Base-by-base conservation (phyloP, 92 coral and sea anemone genomes). In the Desmophyllum pertusum region DNA sequence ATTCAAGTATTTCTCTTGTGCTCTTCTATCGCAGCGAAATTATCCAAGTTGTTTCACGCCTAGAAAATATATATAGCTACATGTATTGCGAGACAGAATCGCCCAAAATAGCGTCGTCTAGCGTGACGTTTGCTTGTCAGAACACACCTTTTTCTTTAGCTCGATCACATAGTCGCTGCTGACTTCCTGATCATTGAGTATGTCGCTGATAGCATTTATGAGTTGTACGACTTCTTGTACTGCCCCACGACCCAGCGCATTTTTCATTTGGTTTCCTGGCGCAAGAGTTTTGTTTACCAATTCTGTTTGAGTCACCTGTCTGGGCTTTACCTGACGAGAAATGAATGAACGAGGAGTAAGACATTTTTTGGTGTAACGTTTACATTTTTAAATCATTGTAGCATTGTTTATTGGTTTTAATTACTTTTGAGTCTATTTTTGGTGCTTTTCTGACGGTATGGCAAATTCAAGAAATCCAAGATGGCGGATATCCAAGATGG, bases 221-320 rank as follows among this genome's bases (percentile, higher is more conserved):
- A 81, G 35, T 70, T 91, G 94, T n/a, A 85, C 46, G 18, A 88
- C 98, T 25, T 75, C 88, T 63, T 89, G 90, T 19, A 87, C 78
- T 40, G 90, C 90, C 29, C 98, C 98, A 5, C 89, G 78, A 38
- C 88, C 93, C 14, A 93, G 19, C 30, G 55, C 61, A 35, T 81
- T 73, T 18, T 69, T 63, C 30, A 90, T 46, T 9, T 52, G 36
- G 21, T 77, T 87, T 64, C 83, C 77, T 11, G 68, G 36, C 3
- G 53, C 65, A 64, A 39, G 64, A 0, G 89, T 78, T n/a, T 46
- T 66, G 37, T 79, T 59, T 55, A 17, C 40, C 17, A 84, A 4
- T 21, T 70, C 78, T 9, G 5, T 36, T 25, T 39, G 43, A 38
- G 78, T 70, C 39, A 81, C 39, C 48, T 6, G 19, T 35, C 70